Evolutionary conservation across 1,140 invertebrate species (phyloP), one percentile per base, ranked within the genome.

Genomic region (Hirudo medicinalis): DNA sequence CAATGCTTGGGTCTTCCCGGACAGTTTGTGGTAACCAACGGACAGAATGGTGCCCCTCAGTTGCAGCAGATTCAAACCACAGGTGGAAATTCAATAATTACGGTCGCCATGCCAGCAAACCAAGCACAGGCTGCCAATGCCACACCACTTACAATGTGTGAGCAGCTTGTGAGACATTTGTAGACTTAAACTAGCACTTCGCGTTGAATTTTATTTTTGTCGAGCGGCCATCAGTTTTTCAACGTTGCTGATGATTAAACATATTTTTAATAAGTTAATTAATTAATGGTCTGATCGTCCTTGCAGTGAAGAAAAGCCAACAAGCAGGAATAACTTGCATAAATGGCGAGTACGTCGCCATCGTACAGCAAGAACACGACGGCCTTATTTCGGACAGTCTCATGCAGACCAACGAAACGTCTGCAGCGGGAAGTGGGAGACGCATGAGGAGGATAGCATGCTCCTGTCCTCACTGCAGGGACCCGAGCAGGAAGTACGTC

Each of bases 391-490:
- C 22, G 13, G 57, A 22, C 57, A 13, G 22, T n/a, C 57, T 63
- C 57, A 49, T 63, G 60, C 25, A 27, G 60, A 49, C 67, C n/a
- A 49, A 27, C 22, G 67, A 25, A 13, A 17, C 67, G 36, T 22
- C 67, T 17, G n/a, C 29, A 1, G 9, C 67, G 72, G 67, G 73
- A 72, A 13, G 73, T 29, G 78, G 72, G 71, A 75, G 78, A 63
- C 80, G 88, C 27, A 78, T 89, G 9, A 82, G 92, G 71, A 82
- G 94, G 54, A 91, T 97, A 2, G 93, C 94, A 13, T 97, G 94
- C 80, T 94, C 92, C 0, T 97, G 94, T 83, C 94, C 94, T 0
- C 97, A 97, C 81, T 97, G 94, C 80, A 87, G 89, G 66, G 91
- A 93, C 76, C 89, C 89, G 2, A 91, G 94, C 70, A 78, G 82